phyloP scores from a whole-genome alignment of 1,140 invertebrate species.

The Zaprionus tsacasi region DNA sequence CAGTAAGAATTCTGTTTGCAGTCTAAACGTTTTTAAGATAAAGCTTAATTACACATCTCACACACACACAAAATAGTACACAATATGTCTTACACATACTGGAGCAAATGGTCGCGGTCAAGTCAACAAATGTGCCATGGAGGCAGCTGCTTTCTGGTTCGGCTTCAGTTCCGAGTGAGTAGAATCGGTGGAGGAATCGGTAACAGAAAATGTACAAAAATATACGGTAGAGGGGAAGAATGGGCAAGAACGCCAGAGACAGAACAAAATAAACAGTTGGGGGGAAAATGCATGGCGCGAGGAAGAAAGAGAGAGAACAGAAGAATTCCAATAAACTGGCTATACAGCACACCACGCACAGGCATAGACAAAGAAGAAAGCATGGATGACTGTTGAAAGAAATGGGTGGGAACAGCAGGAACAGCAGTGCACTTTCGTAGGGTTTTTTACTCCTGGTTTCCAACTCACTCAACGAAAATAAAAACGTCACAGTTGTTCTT shows the following conservation, averaged over 20 bases:
- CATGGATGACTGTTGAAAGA: not conserved
- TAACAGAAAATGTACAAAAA: not conserved
- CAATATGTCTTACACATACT: not conserved
- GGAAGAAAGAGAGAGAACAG: slow-evolving; percentile 13
- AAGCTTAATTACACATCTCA: slow-evolving; percentile 12
- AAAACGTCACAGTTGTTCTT: slow-evolving; percentile 41
- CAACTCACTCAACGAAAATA: slow-evolving; percentile 23
- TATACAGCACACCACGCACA: slow-evolving; percentile 17
- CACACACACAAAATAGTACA: not conserved
- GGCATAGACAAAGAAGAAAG: slow-evolving; percentile 32
- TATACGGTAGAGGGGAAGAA: not conserved
- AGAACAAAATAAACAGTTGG: slow-evolving; percentile 9
- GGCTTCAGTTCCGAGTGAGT: slow-evolving; percentile 12
- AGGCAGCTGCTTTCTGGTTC: slow-evolving; percentile 13
- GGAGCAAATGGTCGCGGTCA: slow-evolving; percentile 19
- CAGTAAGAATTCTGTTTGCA: slow-evolving; percentile 11
- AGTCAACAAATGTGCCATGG: slow-evolving; percentile 21
- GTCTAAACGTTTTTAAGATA: slow-evolving; percentile 9
- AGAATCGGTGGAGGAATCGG: slow-evolving; percentile 23
- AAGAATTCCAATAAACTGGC: slow-evolving; percentile 35
- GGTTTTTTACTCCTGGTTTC: not conserved
- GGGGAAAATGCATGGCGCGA: slow-evolving; percentile 21
- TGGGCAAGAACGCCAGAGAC: slow-evolving; percentile 6
- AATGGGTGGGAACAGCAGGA: not conserved
- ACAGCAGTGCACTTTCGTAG: not conserved